Base-by-base conservation (phyloP, 2,113 vertebrate species). In the Rana temporaria region DNA sequence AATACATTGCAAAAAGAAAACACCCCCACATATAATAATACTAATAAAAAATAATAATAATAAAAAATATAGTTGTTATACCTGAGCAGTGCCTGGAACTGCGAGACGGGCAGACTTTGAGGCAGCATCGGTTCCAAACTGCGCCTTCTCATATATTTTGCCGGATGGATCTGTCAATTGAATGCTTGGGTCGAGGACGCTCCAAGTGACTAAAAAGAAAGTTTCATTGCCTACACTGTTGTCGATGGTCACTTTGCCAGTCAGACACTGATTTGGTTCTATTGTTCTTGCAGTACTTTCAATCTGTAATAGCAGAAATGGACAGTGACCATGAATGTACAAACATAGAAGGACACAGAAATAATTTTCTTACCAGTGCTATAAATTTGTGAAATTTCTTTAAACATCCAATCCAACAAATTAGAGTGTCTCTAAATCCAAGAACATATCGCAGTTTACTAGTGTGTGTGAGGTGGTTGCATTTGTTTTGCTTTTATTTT, bases 161-260 rank as follows among this genome's bases (percentile, higher is more conserved):
- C 92, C 89, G 84, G 84, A 91, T 22, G 93, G 90, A 68, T 89
- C 86, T 62, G 22, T 76, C 32, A 94, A 78, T 38, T 84, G 63
- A 71, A 92, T 87, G 32, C 57, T 22, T 56, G 87, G 87, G 17
- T n/a, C n/a, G n/a, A n/a, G n/a, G n/a, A n/a, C n/a, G n/a, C n/a
- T n/a, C n/a, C n/a, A n/a, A n/a, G n/a, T n/a, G n/a, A n/a, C n/a
- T n/a, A n/a, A n/a, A n/a, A n/a, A n/a, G n/a, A 86, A 90, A 3
- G 93, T 93, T 9, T 90, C 84, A n/a, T 90, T 94, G 84, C 92
- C 92, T 78, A 92, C 69, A 60, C 90, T 91, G 3, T 72, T 87
- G 53, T 95, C 91, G 30, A 93, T 78, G 38, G 79, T 81, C 22
- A 93, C 88, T 6, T 87, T 90, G 3, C 85, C 88, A 57, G 87